Percentiles rank a stretch among this genome's conserved stretches.
phyloP scores from a whole-genome alignment of 2,113 vertebrate species.

The Pogona vitticeps region DNA sequence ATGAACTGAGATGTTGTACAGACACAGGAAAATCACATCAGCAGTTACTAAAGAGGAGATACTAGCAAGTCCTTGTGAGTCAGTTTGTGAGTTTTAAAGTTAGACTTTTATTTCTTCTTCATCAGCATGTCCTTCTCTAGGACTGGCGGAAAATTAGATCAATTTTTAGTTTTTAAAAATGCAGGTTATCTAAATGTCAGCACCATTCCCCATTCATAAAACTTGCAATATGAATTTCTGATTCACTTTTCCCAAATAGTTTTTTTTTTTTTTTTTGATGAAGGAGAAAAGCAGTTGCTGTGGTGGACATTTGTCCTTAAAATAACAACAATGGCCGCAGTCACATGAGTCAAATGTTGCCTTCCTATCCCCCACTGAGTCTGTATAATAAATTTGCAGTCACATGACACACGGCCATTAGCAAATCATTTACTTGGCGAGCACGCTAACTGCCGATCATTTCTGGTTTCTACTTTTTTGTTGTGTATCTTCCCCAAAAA shows the following conservation, averaged over 20 bases:
- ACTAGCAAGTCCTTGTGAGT: conserved; percentile 54
- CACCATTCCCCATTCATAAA: neutral
- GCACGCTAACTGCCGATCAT: too few relatives aligned
- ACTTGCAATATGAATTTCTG: neutral
- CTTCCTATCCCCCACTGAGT: too few relatives aligned
- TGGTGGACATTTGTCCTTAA: neutral
- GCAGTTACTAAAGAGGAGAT: conserved; percentile 61
- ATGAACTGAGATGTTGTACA: conserved; percentile 71
- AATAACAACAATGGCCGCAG: neutral
- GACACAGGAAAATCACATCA: conserved; percentile 71
- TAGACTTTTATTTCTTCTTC: neutral
- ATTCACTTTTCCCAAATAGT: neutral
- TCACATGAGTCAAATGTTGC: too few relatives aligned
- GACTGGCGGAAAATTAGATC: neutral
- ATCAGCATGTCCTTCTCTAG: neutral
- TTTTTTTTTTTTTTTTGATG: neutral
- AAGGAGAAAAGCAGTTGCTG: neutral
- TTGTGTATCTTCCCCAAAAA: too few relatives aligned
- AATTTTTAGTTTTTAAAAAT: neutral
- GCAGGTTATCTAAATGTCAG: rapidly evolving
- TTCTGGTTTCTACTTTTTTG: too few relatives aligned
- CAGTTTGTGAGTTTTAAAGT: conserved; percentile 3
- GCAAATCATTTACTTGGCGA: too few relatives aligned
- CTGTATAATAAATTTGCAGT: too few relatives aligned
- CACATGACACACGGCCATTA: too few relatives aligned